Evolutionary conservation across 2,113 vertebrate species (phyloP).

Genomic region (Ptychochromis oligacanthus): DNA sequence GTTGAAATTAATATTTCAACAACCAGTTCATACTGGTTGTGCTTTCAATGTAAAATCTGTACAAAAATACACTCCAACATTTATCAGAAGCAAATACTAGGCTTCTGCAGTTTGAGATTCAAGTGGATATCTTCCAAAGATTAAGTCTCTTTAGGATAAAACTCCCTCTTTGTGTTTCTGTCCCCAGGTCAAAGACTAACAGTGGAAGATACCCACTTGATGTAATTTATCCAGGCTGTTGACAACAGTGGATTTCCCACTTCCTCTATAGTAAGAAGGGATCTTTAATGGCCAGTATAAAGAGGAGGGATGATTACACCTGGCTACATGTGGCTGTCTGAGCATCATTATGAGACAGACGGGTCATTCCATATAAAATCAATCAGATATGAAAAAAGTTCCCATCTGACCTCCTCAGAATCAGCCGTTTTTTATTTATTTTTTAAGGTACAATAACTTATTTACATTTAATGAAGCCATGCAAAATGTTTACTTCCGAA

Average conservation of each 20-base stretch:
- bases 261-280: not conserved
- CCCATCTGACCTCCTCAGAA: not conserved
- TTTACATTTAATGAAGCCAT: not conserved
- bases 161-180: no score
- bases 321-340: not conserved
- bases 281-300: not conserved
- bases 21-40: not conserved
- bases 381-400: no score
- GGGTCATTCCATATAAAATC: not conserved
- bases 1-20: not conserved
- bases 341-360: not conserved
- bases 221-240: not conserved
- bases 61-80: not conserved
- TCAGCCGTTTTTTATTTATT: not conserved
- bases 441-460: not conserved
- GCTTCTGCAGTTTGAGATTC: not conserved
- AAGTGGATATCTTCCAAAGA: not conserved
- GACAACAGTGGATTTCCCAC: not conserved
- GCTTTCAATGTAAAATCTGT: not conserved
- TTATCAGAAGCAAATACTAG: not conserved
- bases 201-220: no score
- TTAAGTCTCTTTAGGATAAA: not conserved
- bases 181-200: no score
- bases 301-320: no score
- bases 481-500: not conserved